Base-by-base conservation (phyloP, 2,888 invertebrate species). In the Epistrophella euchroma region DNA sequence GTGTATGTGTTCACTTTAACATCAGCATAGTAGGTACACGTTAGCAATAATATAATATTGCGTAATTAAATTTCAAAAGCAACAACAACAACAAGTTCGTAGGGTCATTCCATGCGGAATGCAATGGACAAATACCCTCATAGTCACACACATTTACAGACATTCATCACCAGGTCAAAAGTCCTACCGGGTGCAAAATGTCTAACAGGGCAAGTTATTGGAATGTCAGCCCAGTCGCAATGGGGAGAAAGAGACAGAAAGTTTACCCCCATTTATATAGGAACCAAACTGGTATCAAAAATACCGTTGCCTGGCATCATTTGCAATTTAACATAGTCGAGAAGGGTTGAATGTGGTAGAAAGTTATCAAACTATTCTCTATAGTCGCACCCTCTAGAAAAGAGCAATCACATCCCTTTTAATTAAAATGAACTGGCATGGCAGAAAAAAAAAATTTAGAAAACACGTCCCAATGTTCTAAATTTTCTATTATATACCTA, bases 131-230 rank as follows among this genome's bases (percentile, higher is more conserved):
- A 35, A 45, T 17, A 62, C n/a, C 19, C 32, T 35, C 32, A 73
- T 40, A 40, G 22, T 56, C 40, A 47, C 35, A 43, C n/a, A 73
- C 22, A 72, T 55, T 37, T 17, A 25, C 25, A 77, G 25, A 64
- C 70, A 82, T 82, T 86, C 77, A 78, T 78, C 82, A 78, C 64
- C 82, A 78, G 86, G 86, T 82, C 86, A 86, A 82, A 86, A 78
- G 86, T 82, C 77, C 52, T 68, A 19, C 77, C 62, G 82, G 74
- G 82, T 71, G 81, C 81, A 84, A 75, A 84, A 84, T 84, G 84
- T 80, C 84, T 80, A 84, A 79, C 83, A 74, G 75, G 84, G 43
- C 47, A 85, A 85, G 72, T 81, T 85, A 76, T 81, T 76, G 85
- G 85, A 85, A 81, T 85, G 81, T 77, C 37, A 25, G 52, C 15